Evolutionary conservation across 2,797 vertebrate species (phyloP), one percentile per base, ranked within the genome.

Genomic region (Poeciliopsis gracilis): DNA sequence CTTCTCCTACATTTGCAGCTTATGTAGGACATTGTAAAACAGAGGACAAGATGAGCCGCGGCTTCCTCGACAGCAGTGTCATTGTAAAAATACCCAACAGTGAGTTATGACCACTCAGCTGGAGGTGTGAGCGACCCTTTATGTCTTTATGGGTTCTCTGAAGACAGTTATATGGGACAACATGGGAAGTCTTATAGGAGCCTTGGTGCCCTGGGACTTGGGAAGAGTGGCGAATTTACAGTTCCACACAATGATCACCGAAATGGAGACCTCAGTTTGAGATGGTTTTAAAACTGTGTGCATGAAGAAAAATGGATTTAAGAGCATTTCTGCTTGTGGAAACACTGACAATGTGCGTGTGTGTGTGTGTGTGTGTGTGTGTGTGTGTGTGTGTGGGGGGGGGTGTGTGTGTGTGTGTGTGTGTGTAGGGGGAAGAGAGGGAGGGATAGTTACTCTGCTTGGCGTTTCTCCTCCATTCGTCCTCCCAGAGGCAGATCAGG

Each of bases 391-490:
- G 53, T 63, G 16, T 75, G 49, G n/a, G n/a, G n/a, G n/a, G n/a
- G 36, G 36, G 51, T 71, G 53, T 63, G 15, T 75, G 49, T 13
- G 6, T 38, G 2, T 81, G 51, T 73, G 53, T 63, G 16, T 75
- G 49, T 45, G 43, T 33, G 61, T 69, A 33, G 6, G 61, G 75
- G 49, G 66, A 36, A n/a, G 75, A 18, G 77, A 66, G 77, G 38
- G 81, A 83, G 75, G 74, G 87, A 89, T 86, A 85, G 90, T 83
- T 88, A 85, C 82, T 82, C 80, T 74, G 90, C 71, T 87, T 87
- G 87, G 82, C 77, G 76, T 93, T 93, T 94, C 92, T 94, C 92
- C 92, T 94, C 93, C 91, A 95, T 94, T 94, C 84, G 93, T 93
- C 93, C 92, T 95, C 92, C 89, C 90, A 91, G 90, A 93, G 91